Evolutionary conservation across 1,140 invertebrate genomes (phyloP), one percentile per base, ranked within the genome.

Genomic region (Varroa destructor): DNA sequence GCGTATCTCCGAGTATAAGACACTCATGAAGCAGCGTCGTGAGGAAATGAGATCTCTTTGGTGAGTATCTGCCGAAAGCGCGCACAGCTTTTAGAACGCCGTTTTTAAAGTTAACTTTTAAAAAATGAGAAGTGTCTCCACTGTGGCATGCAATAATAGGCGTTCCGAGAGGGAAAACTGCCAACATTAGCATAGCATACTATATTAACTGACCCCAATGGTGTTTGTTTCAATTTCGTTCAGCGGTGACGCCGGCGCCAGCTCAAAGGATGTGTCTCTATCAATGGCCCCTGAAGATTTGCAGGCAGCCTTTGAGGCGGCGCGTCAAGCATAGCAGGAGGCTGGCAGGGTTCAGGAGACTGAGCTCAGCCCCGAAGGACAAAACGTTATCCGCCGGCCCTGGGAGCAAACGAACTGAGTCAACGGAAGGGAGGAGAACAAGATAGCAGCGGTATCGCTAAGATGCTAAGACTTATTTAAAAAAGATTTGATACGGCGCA

Each of bases 1-100:
- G 12, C 76, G 84, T 1, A 78, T 78, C 37, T 76, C 74, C 46
- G 77, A 78, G 72, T 78, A 78, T 64, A 78, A 78, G 71, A 72
- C 72, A 72, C 58, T 79, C 37, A 79, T 76, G 74, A 72, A 74
- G 55, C 72, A 74, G 10, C 71, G 75, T 54, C 56, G 77, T n/a
- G 73, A 75, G 56, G 76, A 77, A 72, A 76, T 77, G 46, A 51
- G 46, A 51, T 51, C 46, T 5, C 46, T 51, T 51, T 51, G 46
- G 46, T 51, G 46, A 51, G 46, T 51, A 51, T 51, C 8, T 8
- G 8, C 46, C 8, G 4, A 51, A 8, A 51, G 46, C 46, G 25
- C 25, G 25, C 25, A 5, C 4, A 51, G 8, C 46, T 51, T 51
- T 51, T 5, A 51, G 3, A 51, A 8, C 46, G 25, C 46, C 8